These are phyloP conservation scores for Tyto alba DNA, from an alignment of 2,113 vertebrate species.

Conservation along the genomic window DNA sequence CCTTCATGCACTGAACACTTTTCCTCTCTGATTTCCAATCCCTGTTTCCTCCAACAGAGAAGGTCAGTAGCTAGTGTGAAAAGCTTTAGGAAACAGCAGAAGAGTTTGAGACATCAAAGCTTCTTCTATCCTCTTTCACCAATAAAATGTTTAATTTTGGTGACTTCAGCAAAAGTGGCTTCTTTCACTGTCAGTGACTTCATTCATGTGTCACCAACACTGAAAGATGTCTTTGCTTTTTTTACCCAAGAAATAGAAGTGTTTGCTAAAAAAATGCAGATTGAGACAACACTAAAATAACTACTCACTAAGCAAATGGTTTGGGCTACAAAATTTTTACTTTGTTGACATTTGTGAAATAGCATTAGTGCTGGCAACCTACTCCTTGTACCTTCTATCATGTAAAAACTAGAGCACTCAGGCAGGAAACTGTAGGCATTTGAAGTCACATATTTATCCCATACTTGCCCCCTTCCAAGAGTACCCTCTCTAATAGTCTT, in stretches of 20 bases:
- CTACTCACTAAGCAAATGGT: not conserved
- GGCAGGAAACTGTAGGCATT: not conserved
- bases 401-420: not conserved
- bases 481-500: not conserved
- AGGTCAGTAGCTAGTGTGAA: conserved; percentile 75
- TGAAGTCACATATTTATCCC: not conserved
- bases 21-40: conserved; percentile 65
- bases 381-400: not conserved
- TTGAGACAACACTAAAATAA: not conserved
- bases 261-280: not conserved
- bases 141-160: not conserved
- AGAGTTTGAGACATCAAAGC: not conserved
- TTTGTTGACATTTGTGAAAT: not conserved
- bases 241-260: not conserved
- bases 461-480: not conserved
- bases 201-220: not conserved
- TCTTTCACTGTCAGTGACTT: not conserved
- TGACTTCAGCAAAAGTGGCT: not conserved
- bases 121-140: not conserved
- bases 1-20: conserved; percentile 66
- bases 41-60: conserved; percentile 74
- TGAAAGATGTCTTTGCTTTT: not conserved
- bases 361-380: not conserved
- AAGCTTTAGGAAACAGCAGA: conserved; percentile 63
- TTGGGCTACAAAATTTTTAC: not conserved